A percentile compares a stretch with the other conserved stretches of the same genome.
Conservation (phyloP, 2,113 vertebrate species). For the Desmodus rotundus region DNA sequence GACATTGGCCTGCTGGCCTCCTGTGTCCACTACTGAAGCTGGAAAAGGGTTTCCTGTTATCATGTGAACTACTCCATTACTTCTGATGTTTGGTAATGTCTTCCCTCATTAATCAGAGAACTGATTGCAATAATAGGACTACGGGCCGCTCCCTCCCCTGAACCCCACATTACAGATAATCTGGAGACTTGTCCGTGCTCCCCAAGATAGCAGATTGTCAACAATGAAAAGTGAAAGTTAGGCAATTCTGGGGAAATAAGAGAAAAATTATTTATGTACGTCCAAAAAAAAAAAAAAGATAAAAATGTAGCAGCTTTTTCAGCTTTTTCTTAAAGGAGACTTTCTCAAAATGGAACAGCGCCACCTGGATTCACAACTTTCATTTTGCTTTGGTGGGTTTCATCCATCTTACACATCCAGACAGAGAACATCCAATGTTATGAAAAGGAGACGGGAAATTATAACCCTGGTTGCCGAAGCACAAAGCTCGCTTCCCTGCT, state of each 20-base stretch:
- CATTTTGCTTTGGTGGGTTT: not conserved
- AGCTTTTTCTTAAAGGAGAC: not conserved
- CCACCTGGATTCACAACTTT: not conserved
- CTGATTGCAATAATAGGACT: not conserved
- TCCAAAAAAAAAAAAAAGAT: not conserved
- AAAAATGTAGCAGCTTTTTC: not conserved
- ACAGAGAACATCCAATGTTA: not conserved
- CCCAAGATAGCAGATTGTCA: not conserved
- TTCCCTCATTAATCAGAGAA: not conserved
- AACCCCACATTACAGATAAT: not conserved
- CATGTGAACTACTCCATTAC: not conserved
- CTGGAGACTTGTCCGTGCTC: not conserved
- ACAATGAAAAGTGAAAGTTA: not conserved
- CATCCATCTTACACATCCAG: not conserved
- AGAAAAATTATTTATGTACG: not conserved
- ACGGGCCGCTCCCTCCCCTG: not conserved
- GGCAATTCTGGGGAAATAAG: not conserved
- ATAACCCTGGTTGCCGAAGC: not conserved
- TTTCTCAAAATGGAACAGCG: not conserved
- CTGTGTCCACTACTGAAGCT: not conserved
- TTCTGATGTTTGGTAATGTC: not conserved
- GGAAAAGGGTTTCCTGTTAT: not conserved
- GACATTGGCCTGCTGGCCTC: not conserved
- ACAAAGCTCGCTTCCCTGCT: not conserved
- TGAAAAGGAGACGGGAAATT: not conserved